These are phyloP conservation scores for Phalloptychus januarius DNA, from an alignment of 2,797 vertebrate genomes.

Conservation along the genomic window DNA sequence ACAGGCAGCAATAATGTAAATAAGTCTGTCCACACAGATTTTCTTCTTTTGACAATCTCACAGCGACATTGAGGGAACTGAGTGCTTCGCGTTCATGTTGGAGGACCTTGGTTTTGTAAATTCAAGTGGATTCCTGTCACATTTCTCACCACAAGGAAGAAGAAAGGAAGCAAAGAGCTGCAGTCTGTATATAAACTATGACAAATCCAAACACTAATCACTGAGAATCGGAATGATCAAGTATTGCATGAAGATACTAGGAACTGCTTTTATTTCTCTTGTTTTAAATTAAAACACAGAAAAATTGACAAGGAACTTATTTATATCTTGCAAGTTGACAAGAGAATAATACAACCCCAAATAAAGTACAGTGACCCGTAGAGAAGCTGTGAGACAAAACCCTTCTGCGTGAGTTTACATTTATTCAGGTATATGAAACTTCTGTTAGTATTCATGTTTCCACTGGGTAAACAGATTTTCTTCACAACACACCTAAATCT, in stretches of 20 bases:
- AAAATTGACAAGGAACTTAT: neutral
- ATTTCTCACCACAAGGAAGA: conserved; percentile 34
- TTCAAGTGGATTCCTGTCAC: conserved; percentile 42
- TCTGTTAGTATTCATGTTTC: neutral
- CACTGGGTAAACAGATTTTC: no score
- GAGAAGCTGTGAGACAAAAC: neutral
- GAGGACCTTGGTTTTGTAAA: conserved; percentile 46
- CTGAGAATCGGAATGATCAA: neutral
- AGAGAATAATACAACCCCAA: neutral
- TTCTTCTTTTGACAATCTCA: conserved; percentile 33
- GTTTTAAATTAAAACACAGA: neutral
- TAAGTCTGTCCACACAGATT: conserved; percentile 26
- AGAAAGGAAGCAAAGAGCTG: conserved; percentile 38
- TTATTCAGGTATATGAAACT: no score
- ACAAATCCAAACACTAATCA: conserved; percentile 10
- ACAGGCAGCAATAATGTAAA: conserved; percentile 28
- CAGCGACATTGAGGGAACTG: conserved; percentile 11
- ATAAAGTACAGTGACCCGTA: neutral
- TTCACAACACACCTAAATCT: no score
- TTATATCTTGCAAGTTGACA: neutral
- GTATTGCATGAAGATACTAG: neutral
- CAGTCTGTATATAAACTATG: neutral
- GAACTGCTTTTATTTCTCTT: neutral
- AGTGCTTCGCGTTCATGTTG: conserved; percentile 51
- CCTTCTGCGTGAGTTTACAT: no score